Conservation (phyloP, 2,888 invertebrate species). For the Leptopterna dolabrata region DNA sequence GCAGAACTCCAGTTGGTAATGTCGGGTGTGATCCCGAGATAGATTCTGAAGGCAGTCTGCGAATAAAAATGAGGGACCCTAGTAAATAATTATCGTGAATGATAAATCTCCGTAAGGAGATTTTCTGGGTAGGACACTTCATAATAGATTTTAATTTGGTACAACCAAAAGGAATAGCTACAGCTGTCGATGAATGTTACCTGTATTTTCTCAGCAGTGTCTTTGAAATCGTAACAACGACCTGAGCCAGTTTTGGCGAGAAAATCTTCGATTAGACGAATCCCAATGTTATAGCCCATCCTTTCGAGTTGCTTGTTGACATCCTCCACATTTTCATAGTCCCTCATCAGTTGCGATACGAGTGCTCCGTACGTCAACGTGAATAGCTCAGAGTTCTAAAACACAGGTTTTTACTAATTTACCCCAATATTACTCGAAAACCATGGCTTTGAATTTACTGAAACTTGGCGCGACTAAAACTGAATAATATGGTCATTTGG, state of each 20-base stretch:
- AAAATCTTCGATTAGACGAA: slow-evolving; percentile 97
- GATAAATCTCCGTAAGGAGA: too few species aligned
- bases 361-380: slow-evolving; percentile 98
- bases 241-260: slow-evolving; percentile 90
- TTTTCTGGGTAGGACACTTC: too few species aligned
- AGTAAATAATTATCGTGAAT: neutral
- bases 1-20: slow-evolving; percentile 94
- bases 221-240: slow-evolving; percentile 93
- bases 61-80: slow-evolving; percentile 39
- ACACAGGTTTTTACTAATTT: slow-evolving; percentile 62
- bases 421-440: too few species aligned
- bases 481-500: too few species aligned
- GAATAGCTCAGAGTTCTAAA: slow-evolving; percentile 94
- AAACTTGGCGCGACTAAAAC: too few species aligned
- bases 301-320: slow-evolving; percentile 96
- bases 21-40: slow-evolving; percentile 91
- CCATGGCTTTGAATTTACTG: too few species aligned
- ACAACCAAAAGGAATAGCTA: neutral
- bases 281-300: slow-evolving; percentile 98
- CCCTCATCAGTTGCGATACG: slow-evolving; percentile 96
- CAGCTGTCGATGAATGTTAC: slow-evolving; percentile 66
- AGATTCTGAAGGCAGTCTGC: slow-evolving; percentile 78
- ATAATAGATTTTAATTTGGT: neutral
- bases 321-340: slow-evolving; percentile 96
- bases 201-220: slow-evolving; percentile 95